Evolutionary conservation across 2,888 invertebrate species (phyloP).

Genomic region (Cordilura impudica): DNA sequence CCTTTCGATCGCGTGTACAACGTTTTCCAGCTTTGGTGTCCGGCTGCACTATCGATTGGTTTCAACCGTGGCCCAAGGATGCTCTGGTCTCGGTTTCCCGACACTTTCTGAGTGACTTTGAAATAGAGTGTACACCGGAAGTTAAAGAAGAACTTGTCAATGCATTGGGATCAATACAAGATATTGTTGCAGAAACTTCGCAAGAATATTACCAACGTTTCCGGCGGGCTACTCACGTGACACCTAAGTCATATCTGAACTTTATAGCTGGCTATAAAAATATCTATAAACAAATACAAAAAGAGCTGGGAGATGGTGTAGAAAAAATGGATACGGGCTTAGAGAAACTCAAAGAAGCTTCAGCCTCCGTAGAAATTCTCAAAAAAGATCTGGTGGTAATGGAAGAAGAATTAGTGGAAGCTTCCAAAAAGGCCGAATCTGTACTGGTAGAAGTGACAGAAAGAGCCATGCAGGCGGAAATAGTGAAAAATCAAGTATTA

Average conservation of each 20-base stretch:
- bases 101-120: conserved; percentile 93
- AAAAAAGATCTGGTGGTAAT: conserved; percentile 95
- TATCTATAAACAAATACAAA: conserved; percentile 92
- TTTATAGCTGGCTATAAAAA: conserved; percentile 97
- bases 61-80: conserved; percentile 98
- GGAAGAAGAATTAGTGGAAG: conserved; percentile 95
- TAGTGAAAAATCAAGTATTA: conserved; percentile 96
- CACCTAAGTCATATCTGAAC: conserved; percentile 97
- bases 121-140: conserved; percentile 90
- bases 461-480: conserved; percentile 96
- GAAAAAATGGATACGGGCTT: conserved; percentile 96
- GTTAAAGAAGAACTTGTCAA: conserved; percentile 92
- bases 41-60: conserved; percentile 99
- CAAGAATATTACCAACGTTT: conserved; percentile 93
- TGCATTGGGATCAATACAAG: conserved; percentile 95
- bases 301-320: conserved; percentile 93
- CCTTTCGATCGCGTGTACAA: conserved; percentile 92
- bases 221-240: conserved; percentile 95
- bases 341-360: conserved; percentile 96
- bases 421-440: conserved; percentile 93
- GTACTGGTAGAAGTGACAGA: conserved; percentile 94
- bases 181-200: conserved; percentile 91
- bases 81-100: conserved; percentile 94
- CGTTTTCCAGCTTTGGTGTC: conserved; percentile 96
- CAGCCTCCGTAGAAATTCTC: conserved; percentile 93